Conservation (phyloP, 2,113 vertebrate genomes). For the Phainopepla nitens region DNA sequence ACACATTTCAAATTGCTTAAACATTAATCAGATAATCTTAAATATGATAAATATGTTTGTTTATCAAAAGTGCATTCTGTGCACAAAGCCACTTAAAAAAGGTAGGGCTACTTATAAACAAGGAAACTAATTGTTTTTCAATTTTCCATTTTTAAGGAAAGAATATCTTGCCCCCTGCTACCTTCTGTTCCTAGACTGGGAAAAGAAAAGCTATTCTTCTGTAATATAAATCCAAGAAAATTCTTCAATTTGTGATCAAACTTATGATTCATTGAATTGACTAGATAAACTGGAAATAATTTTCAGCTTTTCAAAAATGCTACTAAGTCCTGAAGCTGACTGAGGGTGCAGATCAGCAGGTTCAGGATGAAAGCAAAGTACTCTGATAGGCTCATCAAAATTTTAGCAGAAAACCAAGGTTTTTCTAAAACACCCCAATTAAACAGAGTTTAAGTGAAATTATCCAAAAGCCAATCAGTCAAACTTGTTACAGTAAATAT, state of each 20-base stretch:
- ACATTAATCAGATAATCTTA: background rate
- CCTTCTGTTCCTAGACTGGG: background rate
- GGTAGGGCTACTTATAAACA: background rate
- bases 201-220: background rate
- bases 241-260: background rate
- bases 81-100: background rate
- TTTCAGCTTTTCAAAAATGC: background rate
- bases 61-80: background rate
- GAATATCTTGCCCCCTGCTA: background rate
- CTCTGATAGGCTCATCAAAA: background rate
- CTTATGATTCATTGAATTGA: background rate
- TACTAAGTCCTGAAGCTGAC: background rate
- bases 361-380: background rate
- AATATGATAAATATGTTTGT: background rate
- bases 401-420: background rate
- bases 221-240: background rate
- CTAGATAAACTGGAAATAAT: background rate
- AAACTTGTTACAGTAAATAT: background rate
- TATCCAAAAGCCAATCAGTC: background rate
- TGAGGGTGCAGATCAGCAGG: background rate
- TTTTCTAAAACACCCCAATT: rapidly evolving
- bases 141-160: background rate
- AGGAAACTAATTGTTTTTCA: background rate
- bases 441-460: background rate
- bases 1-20: background rate